Evolutionary conservation across 2,113 vertebrate species (phyloP).

Genomic region (Telmatochromis sp.): DNA sequence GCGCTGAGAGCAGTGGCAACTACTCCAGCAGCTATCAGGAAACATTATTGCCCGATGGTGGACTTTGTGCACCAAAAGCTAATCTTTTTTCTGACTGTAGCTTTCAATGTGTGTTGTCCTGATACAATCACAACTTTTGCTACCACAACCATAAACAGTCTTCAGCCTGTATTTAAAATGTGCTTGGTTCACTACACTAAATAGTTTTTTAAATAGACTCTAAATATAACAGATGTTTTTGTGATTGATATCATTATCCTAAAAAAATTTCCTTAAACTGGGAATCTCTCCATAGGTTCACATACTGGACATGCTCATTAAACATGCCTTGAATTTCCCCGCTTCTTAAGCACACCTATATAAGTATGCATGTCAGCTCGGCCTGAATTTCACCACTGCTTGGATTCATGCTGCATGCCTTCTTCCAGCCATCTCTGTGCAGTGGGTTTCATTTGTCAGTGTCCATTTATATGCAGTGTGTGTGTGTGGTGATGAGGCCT

Average conservation of each 20-base stretch:
- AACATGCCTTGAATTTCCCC: neutral
- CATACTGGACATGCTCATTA: neutral
- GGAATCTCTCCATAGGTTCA: neutral
- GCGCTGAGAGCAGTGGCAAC: neutral
- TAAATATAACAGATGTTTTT: neutral
- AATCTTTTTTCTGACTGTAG: neutral
- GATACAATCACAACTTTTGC: neutral
- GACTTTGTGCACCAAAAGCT: neutral
- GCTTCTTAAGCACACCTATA: neutral
- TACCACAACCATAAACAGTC: neutral
- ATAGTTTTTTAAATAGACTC: neutral
- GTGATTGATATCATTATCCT: neutral
- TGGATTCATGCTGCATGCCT: neutral
- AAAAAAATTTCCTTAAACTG: neutral
- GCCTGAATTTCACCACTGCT: neutral
- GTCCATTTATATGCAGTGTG: constrained; percentile 10
- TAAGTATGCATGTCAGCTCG: neutral
- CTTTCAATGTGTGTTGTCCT: neutral
- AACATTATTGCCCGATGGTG: neutral
- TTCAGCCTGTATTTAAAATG: neutral
- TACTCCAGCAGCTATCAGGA: neutral
- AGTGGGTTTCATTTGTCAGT: constrained; percentile 12
- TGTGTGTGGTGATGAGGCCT: neutral
- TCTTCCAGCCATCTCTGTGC: neutral
- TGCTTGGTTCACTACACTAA: neutral